Conservation (phyloP, 2,113 vertebrate species). For the Psophia crepitans region DNA sequence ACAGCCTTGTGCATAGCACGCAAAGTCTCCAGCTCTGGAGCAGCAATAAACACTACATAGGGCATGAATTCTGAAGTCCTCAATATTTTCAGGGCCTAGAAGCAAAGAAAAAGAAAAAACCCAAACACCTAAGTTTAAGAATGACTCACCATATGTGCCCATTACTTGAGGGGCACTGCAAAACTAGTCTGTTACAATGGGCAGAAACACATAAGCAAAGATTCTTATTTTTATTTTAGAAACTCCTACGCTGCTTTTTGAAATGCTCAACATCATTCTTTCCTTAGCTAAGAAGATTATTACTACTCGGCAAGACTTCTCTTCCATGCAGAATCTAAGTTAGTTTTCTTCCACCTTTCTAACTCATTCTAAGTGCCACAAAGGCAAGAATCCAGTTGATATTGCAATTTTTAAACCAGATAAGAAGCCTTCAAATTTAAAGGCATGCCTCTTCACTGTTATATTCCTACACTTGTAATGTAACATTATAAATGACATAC, state of each 20-base stretch:
- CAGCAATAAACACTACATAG: conserved; percentile 96
- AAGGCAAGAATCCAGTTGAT: not conserved
- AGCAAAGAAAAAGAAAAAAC: not conserved
- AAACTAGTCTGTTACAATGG: not conserved
- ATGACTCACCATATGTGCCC: not conserved
- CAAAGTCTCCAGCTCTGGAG: conserved; percentile 91
- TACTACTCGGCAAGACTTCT: not conserved
- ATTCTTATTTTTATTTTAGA: not conserved
- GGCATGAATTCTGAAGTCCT: conserved; percentile 97
- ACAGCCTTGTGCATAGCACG: conserved; percentile 98
- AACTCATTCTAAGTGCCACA: not conserved
- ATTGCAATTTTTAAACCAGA: not conserved
- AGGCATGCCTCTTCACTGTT: not conserved
- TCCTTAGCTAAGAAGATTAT: not conserved
- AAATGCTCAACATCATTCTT: not conserved
- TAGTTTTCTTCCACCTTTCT: not conserved
- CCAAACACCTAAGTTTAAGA: not conserved
- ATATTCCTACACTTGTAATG: not conserved
- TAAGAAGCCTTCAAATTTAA: not conserved
- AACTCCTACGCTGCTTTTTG: not conserved
- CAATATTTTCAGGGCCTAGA: conserved; percentile 92
- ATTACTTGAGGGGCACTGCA: not conserved
- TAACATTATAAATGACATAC: conserved; percentile 57
- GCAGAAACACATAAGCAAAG: not conserved
- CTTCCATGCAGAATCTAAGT: not conserved